Base-by-base conservation (phyloP, 2,113 vertebrate species). In the Cinclus cinclus region DNA sequence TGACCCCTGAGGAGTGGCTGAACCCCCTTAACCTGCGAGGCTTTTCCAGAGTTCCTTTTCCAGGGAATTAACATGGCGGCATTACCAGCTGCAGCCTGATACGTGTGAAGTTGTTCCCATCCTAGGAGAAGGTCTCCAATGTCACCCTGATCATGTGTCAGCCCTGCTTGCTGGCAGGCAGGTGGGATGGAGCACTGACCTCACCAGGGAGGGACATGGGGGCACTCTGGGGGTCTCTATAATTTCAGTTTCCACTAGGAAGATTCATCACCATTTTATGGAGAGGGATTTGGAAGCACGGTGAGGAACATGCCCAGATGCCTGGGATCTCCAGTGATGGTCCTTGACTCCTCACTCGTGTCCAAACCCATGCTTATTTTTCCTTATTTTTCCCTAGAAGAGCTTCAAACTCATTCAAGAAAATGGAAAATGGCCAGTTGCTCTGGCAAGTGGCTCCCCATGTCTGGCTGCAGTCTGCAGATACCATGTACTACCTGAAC, bases 71-170 rank as follows among this genome's bases (percentile, higher is more conserved):
- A 63, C n/a, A 5, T 6, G 13, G 63, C 1, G 0, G 59, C 35
- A 19, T 49, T 83, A 37, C 75, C 59, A 53, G 62, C 90, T 91
- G 53, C 79, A 92, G 86, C 62, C 59, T 30, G 73, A 76, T 70
- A 27, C 9, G 46, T 74, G 33, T 7, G 19, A 87, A 60, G 77
- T 14, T 89, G 81, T 82, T 90, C 78, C 77, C 7, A 21, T 78
- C 56, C 58, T 16, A 22, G 77, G n/a, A 89, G 56, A 49, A 96
- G 91, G 74, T 91, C 87, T 90, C 89, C 79, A 85, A 0, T 95
- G 94, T 95, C 94, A 95, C 79, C 50, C 82, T 1, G 65, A 67
- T 92, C 31, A 0, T 73, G 79, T 93, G 85, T 93, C 93, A 88
- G 70, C 55, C 44, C 64, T 35, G 55, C 70, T 85, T 0, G 0